These are phyloP conservation scores for Papilio helenus DNA, from an alignment of 1,140 invertebrate species.

Conservation along the genomic window DNA sequence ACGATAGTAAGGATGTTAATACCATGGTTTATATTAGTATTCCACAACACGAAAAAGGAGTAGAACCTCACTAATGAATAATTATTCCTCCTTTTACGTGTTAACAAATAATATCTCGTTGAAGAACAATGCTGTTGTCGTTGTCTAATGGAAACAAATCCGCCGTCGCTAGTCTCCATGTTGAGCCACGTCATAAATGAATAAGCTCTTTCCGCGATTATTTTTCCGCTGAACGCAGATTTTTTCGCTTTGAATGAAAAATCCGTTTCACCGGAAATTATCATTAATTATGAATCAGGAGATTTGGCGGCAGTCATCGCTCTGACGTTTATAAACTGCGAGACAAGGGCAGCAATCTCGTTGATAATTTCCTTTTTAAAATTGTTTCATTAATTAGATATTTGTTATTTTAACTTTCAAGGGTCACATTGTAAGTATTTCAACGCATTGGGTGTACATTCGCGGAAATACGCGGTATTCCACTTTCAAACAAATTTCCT, in stretches of 20 bases:
- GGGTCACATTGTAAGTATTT: neutral
- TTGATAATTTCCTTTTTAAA: slow-evolving; percentile 34
- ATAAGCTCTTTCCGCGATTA: slow-evolving; percentile 67
- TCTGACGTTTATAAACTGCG: slow-evolving; percentile 63
- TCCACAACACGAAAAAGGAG: too few relatives aligned
- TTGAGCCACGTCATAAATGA: slow-evolving; percentile 67
- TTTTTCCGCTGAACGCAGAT: slow-evolving; percentile 64
- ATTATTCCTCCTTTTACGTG: too few relatives aligned
- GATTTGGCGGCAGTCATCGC: slow-evolving; percentile 57
- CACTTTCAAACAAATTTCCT: too few relatives aligned
- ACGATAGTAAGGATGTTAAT: too few relatives aligned
- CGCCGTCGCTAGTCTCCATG: slow-evolving; percentile 35
- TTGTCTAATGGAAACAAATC: slow-evolving; percentile 19
- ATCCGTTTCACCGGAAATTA: slow-evolving; percentile 74
- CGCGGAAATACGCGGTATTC: too few relatives aligned
- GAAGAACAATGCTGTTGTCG: too few relatives aligned
- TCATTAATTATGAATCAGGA: slow-evolving; percentile 78
- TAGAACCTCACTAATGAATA: too few relatives aligned
- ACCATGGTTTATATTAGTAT: too few relatives aligned
- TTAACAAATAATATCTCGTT: too few relatives aligned
- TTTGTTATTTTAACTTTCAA: neutral
- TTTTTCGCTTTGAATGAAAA: slow-evolving; percentile 67
- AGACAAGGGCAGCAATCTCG: slow-evolving; percentile 22
- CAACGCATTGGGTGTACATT: neutral
- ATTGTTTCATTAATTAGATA: slow-evolving; percentile 16